Conservation (phyloP, 2,888 invertebrate genomes). For the Aphodius sticticus region DNA sequence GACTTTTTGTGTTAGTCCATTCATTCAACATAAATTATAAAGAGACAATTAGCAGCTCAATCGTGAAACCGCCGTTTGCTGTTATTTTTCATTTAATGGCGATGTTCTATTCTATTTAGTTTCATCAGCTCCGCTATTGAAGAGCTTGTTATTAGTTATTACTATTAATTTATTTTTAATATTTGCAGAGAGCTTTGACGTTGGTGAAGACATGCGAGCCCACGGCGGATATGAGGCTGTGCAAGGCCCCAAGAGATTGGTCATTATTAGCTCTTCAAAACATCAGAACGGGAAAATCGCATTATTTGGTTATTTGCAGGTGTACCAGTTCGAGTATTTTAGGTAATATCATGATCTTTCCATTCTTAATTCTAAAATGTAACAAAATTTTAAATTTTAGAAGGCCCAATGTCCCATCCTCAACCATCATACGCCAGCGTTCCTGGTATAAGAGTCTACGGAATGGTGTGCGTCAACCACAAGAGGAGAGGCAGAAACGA, state of each 20-base stretch:
- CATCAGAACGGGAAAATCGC: constrained; percentile 91
- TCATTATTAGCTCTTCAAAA: constrained; percentile 90
- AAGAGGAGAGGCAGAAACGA: constrained; percentile 57
- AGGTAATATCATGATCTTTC: constrained; percentile 63
- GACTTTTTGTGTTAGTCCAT: no score
- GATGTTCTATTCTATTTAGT: no score
- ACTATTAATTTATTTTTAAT: constrained; percentile 25
- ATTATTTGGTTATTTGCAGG: constrained; percentile 90
- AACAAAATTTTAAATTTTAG: constrained; percentile 60
- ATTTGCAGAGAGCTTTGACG: constrained; percentile 76
- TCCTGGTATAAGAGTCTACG: constrained; percentile 91
- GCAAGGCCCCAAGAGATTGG: constrained; percentile 90
- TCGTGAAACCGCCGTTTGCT: no score
- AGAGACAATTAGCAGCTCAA: no score
- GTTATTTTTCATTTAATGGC: no score
- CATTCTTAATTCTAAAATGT: constrained; percentile 13
- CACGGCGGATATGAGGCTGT: constrained; percentile 89
- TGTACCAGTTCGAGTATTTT: constrained; percentile 86
- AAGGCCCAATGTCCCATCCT: constrained; percentile 94
- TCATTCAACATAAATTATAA: no score
- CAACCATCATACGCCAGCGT: constrained; percentile 94
- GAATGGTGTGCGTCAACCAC: constrained; percentile 86
- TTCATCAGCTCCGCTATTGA: no score
- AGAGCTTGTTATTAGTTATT: neutral
- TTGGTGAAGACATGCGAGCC: constrained; percentile 94